These are phyloP conservation scores for Drosophila virilis DNA, from an alignment of 1,140 invertebrate species.

Conservation along the genomic window DNA sequence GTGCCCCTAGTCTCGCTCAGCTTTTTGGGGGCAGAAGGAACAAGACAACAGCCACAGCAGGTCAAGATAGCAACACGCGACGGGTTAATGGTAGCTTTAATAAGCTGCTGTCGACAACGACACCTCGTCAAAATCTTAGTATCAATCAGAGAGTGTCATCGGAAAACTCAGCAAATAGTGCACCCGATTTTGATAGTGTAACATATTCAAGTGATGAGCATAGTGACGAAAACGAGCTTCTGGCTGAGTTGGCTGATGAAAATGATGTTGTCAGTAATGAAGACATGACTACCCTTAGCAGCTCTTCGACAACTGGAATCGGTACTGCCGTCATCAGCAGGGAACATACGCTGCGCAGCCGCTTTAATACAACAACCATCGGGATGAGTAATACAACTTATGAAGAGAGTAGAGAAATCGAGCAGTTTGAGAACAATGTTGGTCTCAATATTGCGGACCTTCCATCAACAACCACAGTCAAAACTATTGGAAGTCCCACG, in stretches of 20 bases:
- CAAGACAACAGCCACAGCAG: constrained; percentile 16
- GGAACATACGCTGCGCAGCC: no score
- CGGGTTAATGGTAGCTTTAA: constrained; percentile 12
- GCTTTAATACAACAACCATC: no score
- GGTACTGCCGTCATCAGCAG: neutral
- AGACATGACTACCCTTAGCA: neutral
- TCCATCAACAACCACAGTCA: neutral
- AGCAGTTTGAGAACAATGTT: no score
- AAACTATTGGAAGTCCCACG: constrained; percentile 1
- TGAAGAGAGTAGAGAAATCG: no score
- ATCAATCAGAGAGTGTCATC: neutral
- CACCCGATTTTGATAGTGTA: neutral
- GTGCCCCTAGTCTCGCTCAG: constrained; percentile 25
- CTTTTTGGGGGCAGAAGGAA: constrained; percentile 34
- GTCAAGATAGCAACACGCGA: constrained; percentile 5
- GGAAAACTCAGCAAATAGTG: neutral
- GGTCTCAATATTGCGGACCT: neutral
- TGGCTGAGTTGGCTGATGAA: constrained; percentile 1
- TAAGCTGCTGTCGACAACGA: neutral
- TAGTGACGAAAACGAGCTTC: neutral
- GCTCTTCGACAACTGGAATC: neutral
- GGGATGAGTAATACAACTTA: no score
- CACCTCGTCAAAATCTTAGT: neutral
- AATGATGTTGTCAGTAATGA: neutral
- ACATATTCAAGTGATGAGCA: neutral